Percentiles rank a stretch among this genome's conserved stretches.
Conservation (phyloP, 2,888 invertebrate genomes). For the Blastobasis adustella region DNA sequence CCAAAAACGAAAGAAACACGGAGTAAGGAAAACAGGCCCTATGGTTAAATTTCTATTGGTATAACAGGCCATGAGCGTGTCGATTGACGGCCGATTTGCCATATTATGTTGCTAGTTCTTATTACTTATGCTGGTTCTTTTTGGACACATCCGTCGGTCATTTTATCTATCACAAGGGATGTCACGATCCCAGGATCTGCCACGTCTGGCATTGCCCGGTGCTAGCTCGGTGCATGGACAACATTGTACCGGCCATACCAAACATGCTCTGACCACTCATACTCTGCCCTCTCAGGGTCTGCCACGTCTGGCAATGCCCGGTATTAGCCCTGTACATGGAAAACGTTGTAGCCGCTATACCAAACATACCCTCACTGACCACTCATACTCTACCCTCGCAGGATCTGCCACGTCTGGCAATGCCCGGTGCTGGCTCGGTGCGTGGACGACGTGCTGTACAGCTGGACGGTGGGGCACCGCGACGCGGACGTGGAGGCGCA, state of each 20-base stretch:
- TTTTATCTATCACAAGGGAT: too few species aligned
- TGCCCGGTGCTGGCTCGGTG: slow-evolving; percentile 67
- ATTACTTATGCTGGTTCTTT: slow-evolving; percentile 69
- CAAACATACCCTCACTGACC: too few species aligned
- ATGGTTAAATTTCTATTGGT: too few species aligned
- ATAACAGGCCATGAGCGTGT: too few species aligned
- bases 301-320: too few species aligned
- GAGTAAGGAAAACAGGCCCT: slow-evolving; percentile 58
- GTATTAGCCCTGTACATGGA: slow-evolving; percentile 63
- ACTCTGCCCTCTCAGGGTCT: slow-evolving; percentile 33
- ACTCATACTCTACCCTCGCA: slow-evolving; percentile 18
- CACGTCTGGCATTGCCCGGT: slow-evolving; percentile 73
- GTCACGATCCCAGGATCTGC: slow-evolving; percentile 53
- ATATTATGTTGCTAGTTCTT: slow-evolving; percentile 61
- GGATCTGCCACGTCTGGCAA: slow-evolving; percentile 69
- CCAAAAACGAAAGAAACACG: too few species aligned
- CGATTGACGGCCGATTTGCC: slow-evolving; percentile 51
- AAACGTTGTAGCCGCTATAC: slow-evolving; percentile 8
- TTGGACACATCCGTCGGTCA: too few species aligned
- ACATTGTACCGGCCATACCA: slow-evolving; percentile 27
- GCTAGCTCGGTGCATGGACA: slow-evolving; percentile 62
- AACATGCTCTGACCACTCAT: not conserved
- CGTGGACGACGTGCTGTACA: slow-evolving; percentile 61
- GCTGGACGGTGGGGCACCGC: slow-evolving; percentile 70
- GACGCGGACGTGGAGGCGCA: slow-evolving; percentile 56